Conservation (phyloP, 1,140 invertebrate species). For the Bombus difficillimus region DNA sequence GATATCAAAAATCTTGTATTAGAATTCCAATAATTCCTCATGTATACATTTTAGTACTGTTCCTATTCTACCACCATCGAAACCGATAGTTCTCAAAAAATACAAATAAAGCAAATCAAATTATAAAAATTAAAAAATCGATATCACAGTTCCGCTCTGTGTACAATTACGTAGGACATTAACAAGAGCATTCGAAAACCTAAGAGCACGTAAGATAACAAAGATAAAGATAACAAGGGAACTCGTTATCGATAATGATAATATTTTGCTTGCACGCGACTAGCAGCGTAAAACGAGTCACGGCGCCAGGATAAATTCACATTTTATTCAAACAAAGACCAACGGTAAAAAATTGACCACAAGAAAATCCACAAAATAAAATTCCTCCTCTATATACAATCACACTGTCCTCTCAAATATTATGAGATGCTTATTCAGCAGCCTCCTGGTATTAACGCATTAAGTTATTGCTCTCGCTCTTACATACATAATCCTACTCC, state of each 20-base stretch:
- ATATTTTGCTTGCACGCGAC: slow-evolving; percentile 2
- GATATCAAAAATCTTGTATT: no score
- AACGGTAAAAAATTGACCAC: not conserved
- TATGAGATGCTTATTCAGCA: no score
- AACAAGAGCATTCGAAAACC: not conserved
- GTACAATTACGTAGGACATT: not conserved
- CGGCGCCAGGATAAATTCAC: not conserved
- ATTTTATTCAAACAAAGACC: not conserved
- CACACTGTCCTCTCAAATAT: no score
- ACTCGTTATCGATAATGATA: slow-evolving; percentile 12
- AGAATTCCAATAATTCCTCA: no score
- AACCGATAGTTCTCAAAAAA: no score
- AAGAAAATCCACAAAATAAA: not conserved
- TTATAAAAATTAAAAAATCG: not conserved
- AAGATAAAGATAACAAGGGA: slow-evolving; percentile 4
- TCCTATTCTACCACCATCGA: no score
- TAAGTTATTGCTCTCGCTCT: not conserved
- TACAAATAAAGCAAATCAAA: not conserved
- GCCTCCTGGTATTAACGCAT: not conserved
- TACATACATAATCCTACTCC: not conserved
- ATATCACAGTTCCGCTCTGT: not conserved
- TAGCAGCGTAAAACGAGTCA: not conserved
- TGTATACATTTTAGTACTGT: no score
- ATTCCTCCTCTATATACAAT: not conserved
- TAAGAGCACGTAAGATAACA: slow-evolving; percentile 7